These are phyloP conservation scores for Hippocampus comes DNA, from an alignment of 2,113 vertebrate genomes.

Conservation along the genomic window DNA sequence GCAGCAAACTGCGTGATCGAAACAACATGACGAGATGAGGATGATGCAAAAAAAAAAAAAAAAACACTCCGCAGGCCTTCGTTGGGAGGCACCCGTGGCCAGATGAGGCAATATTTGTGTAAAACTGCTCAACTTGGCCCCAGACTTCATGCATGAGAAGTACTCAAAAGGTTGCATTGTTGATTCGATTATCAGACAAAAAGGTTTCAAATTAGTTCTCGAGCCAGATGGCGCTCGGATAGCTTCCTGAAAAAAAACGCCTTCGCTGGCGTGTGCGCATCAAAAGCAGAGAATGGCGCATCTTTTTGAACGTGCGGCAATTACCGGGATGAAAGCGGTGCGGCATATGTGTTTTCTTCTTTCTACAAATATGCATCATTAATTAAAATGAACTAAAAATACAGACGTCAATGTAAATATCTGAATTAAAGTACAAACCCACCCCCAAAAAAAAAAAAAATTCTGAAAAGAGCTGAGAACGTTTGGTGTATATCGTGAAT, in stretches of 20 bases:
- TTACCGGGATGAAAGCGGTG: conserved; percentile 54
- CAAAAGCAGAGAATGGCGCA: conserved; percentile 59
- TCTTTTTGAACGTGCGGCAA: conserved; percentile 70
- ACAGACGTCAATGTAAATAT: neutral
- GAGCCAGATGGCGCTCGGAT: conserved; percentile 55
- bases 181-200: neutral
- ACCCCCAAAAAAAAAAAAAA: no score
- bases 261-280: conserved; percentile 48
- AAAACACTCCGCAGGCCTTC: no score
- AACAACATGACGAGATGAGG: neutral
- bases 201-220: conserved; percentile 12
- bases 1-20: neutral
- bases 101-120: neutral
- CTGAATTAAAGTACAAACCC: neutral
- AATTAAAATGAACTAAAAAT: no score
- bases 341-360: conserved; percentile 48
- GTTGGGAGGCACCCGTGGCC: no score
- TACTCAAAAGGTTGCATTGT: neutral
- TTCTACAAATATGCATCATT: no score
- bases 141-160: neutral
- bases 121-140: neutral
- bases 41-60: no score
- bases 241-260: conserved; percentile 48
- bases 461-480: no score
- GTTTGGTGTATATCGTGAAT: no score